A percentile compares a stretch with the other conserved stretches of the same genome.
Evolutionary conservation across 2,113 vertebrate species (phyloP).

Genomic region (Megaleporinus macrocephalus): DNA sequence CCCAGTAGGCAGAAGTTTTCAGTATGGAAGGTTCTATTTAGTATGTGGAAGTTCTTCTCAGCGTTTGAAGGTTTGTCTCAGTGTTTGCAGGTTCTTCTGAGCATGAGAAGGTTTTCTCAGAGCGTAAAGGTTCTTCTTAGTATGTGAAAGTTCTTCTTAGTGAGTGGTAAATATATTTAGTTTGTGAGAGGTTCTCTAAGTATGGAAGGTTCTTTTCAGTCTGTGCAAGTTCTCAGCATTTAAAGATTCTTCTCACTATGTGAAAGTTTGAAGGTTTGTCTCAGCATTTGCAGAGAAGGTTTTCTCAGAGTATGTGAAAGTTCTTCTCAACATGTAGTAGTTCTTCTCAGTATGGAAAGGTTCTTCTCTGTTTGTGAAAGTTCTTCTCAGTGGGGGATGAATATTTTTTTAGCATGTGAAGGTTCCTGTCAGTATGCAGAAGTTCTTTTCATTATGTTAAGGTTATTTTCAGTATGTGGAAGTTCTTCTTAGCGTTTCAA

Average conservation of each 20-base stretch:
- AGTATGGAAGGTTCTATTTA: neutral
- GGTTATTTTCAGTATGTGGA: neutral
- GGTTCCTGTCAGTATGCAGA: neutral
- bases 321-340: neutral
- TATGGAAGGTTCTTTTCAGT: too few relatives aligned
- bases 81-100: neutral
- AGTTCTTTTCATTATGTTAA: neutral
- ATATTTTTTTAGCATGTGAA: neutral
- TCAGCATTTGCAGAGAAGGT: too few relatives aligned
- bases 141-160: too few relatives aligned
- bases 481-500: neutral
- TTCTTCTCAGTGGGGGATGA: neutral
- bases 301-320: too few relatives aligned
- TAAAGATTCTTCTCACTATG: too few relatives aligned
- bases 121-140: too few relatives aligned
- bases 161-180: too few relatives aligned
- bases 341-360: neutral
- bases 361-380: neutral
- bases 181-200: too few relatives aligned
- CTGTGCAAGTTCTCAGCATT: too few relatives aligned
- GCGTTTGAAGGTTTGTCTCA: too few relatives aligned
- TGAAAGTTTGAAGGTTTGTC: too few relatives aligned
- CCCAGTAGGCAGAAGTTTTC: neutral
- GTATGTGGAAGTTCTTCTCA: neutral
- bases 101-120: neutral